Evolutionary conservation across 2,797 vertebrate species (phyloP).

Genomic region (Typhlichthys subterraneus): DNA sequence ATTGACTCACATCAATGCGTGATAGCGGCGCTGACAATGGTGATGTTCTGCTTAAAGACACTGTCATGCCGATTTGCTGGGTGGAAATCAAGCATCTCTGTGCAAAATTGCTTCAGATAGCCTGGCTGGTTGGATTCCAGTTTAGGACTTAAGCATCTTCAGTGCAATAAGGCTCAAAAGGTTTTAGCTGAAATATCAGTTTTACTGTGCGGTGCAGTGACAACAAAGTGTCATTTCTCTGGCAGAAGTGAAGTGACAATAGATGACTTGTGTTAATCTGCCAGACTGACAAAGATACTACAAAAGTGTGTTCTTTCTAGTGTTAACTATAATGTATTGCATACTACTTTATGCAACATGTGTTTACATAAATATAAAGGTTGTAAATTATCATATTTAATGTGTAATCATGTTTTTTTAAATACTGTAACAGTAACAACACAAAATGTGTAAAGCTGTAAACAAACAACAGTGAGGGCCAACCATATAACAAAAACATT

Average conservation of each 20-base stretch:
- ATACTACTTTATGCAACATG: neutral
- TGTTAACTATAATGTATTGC: neutral
- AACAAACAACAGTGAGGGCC: neutral
- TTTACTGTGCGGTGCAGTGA: conserved; percentile 26
- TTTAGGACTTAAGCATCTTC: conserved; percentile 43
- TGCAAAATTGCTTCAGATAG: conserved; percentile 54
- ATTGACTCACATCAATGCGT: conserved; percentile 36
- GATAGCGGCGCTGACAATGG: conserved; percentile 33
- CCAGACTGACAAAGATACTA: neutral
- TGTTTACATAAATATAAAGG: neutral
- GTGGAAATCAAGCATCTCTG: conserved; percentile 51
- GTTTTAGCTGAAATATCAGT: conserved; percentile 46
- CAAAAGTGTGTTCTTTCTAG: neutral
- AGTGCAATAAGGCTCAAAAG: conserved; percentile 49
- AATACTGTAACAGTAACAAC: neutral
- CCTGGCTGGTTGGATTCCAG: conserved; percentile 37
- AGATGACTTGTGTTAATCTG: neutral
- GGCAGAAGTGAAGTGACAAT: neutral
- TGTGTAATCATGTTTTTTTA: neutral
- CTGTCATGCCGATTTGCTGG: conserved; percentile 72
- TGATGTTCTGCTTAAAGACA: conserved; percentile 63
- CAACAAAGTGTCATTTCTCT: conserved; percentile 5
- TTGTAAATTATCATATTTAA: neutral
- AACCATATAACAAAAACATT: too few relatives aligned
- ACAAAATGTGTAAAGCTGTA: neutral